These are phyloP conservation scores for Drosophila bifasciata DNA, from an alignment of 1,140 invertebrate species.

Conservation along the genomic window DNA sequence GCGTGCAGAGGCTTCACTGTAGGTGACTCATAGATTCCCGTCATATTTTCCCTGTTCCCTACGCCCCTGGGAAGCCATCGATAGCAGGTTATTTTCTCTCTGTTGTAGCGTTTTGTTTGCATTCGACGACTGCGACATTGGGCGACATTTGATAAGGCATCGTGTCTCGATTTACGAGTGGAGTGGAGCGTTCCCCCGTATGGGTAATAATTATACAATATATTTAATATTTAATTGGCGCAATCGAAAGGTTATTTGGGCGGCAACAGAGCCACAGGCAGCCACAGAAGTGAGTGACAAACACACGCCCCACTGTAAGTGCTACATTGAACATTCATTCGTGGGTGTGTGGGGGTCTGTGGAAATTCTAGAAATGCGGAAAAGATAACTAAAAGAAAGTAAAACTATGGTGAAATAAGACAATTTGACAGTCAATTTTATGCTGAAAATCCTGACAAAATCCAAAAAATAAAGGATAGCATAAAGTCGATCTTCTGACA, in stretches of 20 bases:
- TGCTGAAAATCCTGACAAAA: too few species aligned
- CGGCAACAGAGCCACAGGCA: conserved; percentile 53
- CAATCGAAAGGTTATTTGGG: conserved; percentile 78
- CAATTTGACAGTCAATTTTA: too few species aligned
- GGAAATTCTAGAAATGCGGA: not conserved
- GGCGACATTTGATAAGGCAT: conserved; percentile 56
- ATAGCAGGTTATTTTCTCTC: conserved; percentile 9
- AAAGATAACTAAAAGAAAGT: too few species aligned
- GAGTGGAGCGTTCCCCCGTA: conserved; percentile 19
- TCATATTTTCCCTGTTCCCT: not conserved
- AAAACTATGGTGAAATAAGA: too few species aligned
- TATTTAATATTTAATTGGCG: conserved; percentile 69
- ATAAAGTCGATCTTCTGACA: too few species aligned
- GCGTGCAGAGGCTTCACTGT: not conserved
- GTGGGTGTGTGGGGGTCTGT: conserved; percentile 5
- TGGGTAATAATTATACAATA: conserved; percentile 59
- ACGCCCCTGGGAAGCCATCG: conserved; percentile 3
- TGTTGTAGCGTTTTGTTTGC: conserved; percentile 51
- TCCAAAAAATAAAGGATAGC: too few species aligned
- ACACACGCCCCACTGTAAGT: conserved; percentile 8
- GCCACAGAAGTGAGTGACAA: conserved; percentile 20
- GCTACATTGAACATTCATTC: conserved; percentile 10
- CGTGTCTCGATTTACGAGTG: conserved; percentile 30
- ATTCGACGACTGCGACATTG: conserved; percentile 61
- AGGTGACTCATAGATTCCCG: conserved; percentile 1